A percentile compares a stretch with the other conserved stretches of the same genome.
phyloP scores from a whole-genome alignment of 2,113 vertebrate genomes.

The Chiloscyllium plagiosum region DNA sequence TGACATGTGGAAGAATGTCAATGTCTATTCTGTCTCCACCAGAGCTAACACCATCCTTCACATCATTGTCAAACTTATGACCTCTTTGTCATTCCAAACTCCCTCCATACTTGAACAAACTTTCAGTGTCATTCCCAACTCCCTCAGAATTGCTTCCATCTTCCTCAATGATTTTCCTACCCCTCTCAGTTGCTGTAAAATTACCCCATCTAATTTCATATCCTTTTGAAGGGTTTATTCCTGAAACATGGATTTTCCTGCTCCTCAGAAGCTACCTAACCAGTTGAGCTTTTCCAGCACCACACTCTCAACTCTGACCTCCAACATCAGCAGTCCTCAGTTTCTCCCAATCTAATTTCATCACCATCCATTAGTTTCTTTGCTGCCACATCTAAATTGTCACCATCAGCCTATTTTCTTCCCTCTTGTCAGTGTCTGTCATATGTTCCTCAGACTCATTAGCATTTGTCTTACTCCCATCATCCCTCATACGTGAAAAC shows the following conservation, averaged over 20 bases:
- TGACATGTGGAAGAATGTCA: not conserved
- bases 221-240: too few species aligned
- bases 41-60: not conserved
- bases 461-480: not conserved
- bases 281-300: too few species aligned
- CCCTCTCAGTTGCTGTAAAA: not conserved
- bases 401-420: not conserved
- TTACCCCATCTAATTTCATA: not conserved
- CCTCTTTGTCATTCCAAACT: not conserved
- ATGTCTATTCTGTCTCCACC: not conserved
- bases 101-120: not conserved
- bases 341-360: not conserved
- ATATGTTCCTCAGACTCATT: not conserved
- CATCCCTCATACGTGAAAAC: not conserved
- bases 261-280: too few species aligned
- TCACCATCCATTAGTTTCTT: not conserved
- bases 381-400: not conserved
- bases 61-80: not conserved
- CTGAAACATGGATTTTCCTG: too few species aligned
- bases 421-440: not conserved
- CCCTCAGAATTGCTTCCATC: not conserved
- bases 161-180: not conserved
- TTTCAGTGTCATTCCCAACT: not conserved
- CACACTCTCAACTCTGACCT: too few species aligned
- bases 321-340: too few species aligned